phyloP scores from a whole-genome alignment of 1,140 invertebrate species.

The Mizuhopecten yessoensis region DNA sequence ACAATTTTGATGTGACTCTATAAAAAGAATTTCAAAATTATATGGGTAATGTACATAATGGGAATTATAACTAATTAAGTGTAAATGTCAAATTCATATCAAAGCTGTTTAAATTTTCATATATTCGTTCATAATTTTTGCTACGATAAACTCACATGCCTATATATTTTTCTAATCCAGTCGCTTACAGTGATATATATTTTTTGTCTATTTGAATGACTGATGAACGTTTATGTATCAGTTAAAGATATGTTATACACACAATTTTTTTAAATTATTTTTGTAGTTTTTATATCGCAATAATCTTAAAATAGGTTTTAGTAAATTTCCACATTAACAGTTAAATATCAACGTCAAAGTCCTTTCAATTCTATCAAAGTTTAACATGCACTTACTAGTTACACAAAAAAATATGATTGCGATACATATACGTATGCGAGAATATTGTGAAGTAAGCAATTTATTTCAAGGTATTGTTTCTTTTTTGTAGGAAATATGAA shows the following conservation, averaged over 20 bases:
- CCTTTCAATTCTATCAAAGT: not conserved
- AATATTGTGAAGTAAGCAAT: not conserved
- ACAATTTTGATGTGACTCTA: not conserved
- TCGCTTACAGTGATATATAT: not conserved
- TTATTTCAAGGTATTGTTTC: not conserved
- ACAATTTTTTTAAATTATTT: not conserved
- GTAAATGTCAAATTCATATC: too few relatives aligned
- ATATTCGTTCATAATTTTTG: not conserved
- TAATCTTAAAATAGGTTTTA: too few relatives aligned
- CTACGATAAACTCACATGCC: not conserved
- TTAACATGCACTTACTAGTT: not conserved
- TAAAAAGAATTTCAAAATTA: not conserved
- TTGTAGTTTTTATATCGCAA: not conserved
- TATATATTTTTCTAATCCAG: not conserved
- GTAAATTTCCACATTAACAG: too few relatives aligned
- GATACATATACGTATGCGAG: not conserved
- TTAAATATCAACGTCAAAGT: too few relatives aligned
- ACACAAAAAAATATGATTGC: not conserved
- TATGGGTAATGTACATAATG: too few relatives aligned
- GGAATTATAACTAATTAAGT: too few relatives aligned
- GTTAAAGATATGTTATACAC: too few relatives aligned
- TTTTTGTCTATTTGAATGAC: not conserved
- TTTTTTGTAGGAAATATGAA: slow-evolving; percentile 28
- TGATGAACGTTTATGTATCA: not conserved
- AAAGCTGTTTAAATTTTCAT: too few relatives aligned